These are phyloP conservation scores for Galerucella nymphaeae DNA, from an alignment of 2,888 invertebrate species.

Conservation along the genomic window DNA sequence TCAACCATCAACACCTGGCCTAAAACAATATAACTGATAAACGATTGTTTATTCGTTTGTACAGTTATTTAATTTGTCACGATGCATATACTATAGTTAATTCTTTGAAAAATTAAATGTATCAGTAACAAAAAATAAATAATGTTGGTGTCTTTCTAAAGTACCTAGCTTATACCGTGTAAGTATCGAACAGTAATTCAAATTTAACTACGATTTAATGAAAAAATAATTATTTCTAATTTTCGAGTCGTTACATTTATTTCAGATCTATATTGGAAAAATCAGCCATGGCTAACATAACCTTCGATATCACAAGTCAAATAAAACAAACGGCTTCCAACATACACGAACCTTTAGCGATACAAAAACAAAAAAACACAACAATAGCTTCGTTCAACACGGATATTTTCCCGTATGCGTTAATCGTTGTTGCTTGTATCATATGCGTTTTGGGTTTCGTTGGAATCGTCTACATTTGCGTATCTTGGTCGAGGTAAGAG, in stretches of 20 bases:
- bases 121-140: too few relatives aligned
- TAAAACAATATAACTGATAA: slow-evolving; percentile 6
- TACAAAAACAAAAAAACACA: slow-evolving; percentile 63
- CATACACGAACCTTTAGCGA: slow-evolving; percentile 71
- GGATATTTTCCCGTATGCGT: slow-evolving; percentile 87
- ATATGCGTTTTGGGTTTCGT: slow-evolving; percentile 88
- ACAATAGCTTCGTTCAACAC: slow-evolving; percentile 63
- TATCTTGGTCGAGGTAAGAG: slow-evolving; percentile 90
- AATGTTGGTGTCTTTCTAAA: too few relatives aligned
- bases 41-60: neutral
- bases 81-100: too few relatives aligned
- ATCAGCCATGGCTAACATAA: slow-evolving; percentile 73
- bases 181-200: too few relatives aligned
- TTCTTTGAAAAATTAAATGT: too few relatives aligned
- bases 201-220: too few relatives aligned
- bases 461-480: slow-evolving; percentile 92
- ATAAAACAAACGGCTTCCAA: slow-evolving; percentile 77
- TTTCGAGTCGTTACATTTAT: slow-evolving; percentile 18
- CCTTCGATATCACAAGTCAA: slow-evolving; percentile 75
- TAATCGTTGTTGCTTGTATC: slow-evolving; percentile 89
- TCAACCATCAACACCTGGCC: neutral
- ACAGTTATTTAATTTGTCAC: too few relatives aligned
- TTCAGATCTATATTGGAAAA: slow-evolving; percentile 71
- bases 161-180: too few relatives aligned
- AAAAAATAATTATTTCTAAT: too few relatives aligned